Conservation (phyloP, 30 jellyfish, hydroid and myxozoan species). For the Aurelia aurita complex sp. Pacific region DNA sequence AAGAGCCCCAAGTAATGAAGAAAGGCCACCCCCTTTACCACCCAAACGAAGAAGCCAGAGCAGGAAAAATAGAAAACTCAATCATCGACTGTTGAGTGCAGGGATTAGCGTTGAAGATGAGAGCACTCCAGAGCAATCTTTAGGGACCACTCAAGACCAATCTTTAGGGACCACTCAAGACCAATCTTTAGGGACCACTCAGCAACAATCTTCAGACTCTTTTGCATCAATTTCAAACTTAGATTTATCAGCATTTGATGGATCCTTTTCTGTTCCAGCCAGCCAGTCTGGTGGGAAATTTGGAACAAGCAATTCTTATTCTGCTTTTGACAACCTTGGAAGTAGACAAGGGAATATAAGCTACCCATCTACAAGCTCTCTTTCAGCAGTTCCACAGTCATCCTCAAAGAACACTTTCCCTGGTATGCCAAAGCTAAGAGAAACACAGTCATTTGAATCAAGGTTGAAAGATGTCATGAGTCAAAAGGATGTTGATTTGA, state of each 20-base stretch:
- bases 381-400: too few species aligned
- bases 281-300: too few species aligned
- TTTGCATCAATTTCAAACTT: background rate
- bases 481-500: conserved; percentile 33
- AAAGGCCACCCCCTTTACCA: conserved; percentile 72
- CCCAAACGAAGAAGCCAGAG: conserved; percentile 63
- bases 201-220: too few species aligned
- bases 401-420: background rate
- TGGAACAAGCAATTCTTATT: too few species aligned
- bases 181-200: too few species aligned
- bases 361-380: too few species aligned
- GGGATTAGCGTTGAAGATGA: conserved; percentile 38
- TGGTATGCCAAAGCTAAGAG: background rate
- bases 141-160: too few species aligned
- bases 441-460: conserved; percentile 33
- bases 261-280: background rate
- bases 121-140: too few species aligned
- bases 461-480: conserved; percentile 20
- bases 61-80: conserved; percentile 37
- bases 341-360: too few species aligned
- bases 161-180: too few species aligned
- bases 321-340: too few species aligned
- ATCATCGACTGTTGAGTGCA: conserved; percentile 32
- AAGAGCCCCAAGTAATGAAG: conserved; percentile 39
- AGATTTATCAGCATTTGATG: background rate